Base-by-base conservation (phyloP, 1,140 invertebrate genomes). In the Heliconius himera region DNA sequence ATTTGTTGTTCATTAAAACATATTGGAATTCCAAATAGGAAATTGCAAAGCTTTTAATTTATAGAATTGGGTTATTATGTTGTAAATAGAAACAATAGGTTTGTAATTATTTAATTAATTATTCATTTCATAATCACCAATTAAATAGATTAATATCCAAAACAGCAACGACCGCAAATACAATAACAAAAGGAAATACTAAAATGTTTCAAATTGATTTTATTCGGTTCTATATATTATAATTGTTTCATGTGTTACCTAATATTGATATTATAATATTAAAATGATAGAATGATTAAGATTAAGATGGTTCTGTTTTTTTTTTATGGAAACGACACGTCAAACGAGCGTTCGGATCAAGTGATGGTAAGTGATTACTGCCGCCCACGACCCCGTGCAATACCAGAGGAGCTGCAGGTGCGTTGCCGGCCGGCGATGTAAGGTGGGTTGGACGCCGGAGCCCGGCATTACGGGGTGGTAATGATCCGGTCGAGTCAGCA, bases 81-180 rank as follows among this genome's bases (percentile, higher is more conserved):
- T 60, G 56, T 20, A 22, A 22, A n/a, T n/a, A 60, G 56, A 60
- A 60, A 22, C n/a, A 60, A 60, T 60, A 22, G n/a, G n/a, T 22
- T 66, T n/a, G 60, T 66, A 66, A 66, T 29, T 66, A 29, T 66
- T 66, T 66, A 66, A 66, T 66, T 60, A 29, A 66, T 66, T n/a
- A 66, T 66, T 66, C 60, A 66, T 29, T 66, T 16, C 22, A 16
- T 66, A 66, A 66, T 66, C 22, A 16, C 60, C n/a, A 66, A 66
- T 66, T 26, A 26, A 29, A 66, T 16, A 29, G 54, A 29, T 26
- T 66, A 66, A 66, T 66, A 66, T 26, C 26, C 60, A 13, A 66
- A 66, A 66, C 11, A 66, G 60, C 26, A 22, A 2, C 22, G 9
- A 66, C 60, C 60, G 60, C 60, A 66, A 66, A 66, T 29, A 29